phyloP scores from a whole-genome alignment of 2,113 vertebrate species.

The Vidua macroura region DNA sequence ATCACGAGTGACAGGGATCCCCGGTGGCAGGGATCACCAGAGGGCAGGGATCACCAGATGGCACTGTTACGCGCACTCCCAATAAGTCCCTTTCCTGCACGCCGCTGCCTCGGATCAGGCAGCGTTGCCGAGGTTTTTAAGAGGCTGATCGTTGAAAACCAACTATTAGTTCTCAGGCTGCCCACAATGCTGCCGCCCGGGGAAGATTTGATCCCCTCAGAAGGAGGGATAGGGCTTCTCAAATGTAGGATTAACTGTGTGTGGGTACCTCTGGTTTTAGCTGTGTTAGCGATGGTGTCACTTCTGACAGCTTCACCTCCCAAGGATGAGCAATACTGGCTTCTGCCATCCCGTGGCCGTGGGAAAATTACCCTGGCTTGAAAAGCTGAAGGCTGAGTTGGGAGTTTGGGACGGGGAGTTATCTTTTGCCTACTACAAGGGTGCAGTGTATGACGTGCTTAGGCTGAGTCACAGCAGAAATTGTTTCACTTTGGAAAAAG shows the following conservation, averaged over 20 bases:
- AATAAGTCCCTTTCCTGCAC: accelerated
- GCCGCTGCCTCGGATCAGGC: accelerated
- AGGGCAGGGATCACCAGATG: conserved; percentile 14
- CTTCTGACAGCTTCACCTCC: neutral
- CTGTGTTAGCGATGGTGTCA: neutral
- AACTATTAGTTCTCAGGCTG: accelerated
- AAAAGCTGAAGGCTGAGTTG: neutral
- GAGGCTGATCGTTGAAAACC: neutral
- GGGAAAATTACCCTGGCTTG: neutral
- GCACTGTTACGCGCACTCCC: neutral
- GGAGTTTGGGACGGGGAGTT: neutral
- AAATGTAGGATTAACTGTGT: neutral
- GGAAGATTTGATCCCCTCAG: neutral
- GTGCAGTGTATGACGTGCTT: neutral
- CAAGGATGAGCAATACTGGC: neutral
- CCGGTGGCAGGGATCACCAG: neutral
- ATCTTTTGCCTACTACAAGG: neutral
- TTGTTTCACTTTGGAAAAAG: conserved; percentile 8
- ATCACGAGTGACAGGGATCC: neutral
- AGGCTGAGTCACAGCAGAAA: conserved; percentile 17
- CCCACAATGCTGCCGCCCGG: accelerated
- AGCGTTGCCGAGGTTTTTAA: neutral
- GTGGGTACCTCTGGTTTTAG: neutral
- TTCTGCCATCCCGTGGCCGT: neutral
- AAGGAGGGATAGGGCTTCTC: neutral